Percentiles rank a stretch among this genome's conserved stretches.
Evolutionary conservation across 2,797 vertebrate genomes (phyloP).

Genomic region (Pseudopleuronectes americanus): DNA sequence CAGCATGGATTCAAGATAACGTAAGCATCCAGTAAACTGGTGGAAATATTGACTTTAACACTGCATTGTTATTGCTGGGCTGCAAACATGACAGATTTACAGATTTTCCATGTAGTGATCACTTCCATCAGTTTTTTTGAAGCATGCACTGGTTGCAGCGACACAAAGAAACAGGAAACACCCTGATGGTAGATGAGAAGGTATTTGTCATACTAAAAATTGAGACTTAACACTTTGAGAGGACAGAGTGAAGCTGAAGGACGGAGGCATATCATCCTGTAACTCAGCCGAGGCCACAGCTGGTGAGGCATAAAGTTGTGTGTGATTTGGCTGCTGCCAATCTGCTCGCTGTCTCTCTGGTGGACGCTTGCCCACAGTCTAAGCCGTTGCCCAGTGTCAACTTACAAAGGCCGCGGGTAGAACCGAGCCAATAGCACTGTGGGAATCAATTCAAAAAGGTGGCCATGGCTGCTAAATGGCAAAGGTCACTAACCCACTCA

Average conservation of each 20-base stretch:
- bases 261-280: conserved; percentile 14
- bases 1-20: too few relatives aligned
- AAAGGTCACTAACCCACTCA: conserved; percentile 3
- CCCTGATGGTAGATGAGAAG: background rate
- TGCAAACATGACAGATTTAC: too few relatives aligned
- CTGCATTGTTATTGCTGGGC: too few relatives aligned
- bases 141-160: too few relatives aligned
- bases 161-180: too few relatives aligned
- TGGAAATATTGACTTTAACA: too few relatives aligned
- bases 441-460: conserved; percentile 28
- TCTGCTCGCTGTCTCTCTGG: conserved; percentile 37
- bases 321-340: conserved; percentile 33
- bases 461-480: background rate
- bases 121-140: too few relatives aligned
- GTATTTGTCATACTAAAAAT: background rate
- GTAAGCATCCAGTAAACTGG: too few relatives aligned
- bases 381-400: conserved; percentile 37
- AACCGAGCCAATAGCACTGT: conserved; percentile 6
- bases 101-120: too few relatives aligned
- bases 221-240: background rate
- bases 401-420: conserved; percentile 39
- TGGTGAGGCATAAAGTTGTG: conserved; percentile 28
- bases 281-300: conserved; percentile 37
- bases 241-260: background rate
- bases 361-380: conserved; percentile 32